Base-by-base conservation (phyloP, 1,140 invertebrate species). In the Limonius californicus region DNA sequence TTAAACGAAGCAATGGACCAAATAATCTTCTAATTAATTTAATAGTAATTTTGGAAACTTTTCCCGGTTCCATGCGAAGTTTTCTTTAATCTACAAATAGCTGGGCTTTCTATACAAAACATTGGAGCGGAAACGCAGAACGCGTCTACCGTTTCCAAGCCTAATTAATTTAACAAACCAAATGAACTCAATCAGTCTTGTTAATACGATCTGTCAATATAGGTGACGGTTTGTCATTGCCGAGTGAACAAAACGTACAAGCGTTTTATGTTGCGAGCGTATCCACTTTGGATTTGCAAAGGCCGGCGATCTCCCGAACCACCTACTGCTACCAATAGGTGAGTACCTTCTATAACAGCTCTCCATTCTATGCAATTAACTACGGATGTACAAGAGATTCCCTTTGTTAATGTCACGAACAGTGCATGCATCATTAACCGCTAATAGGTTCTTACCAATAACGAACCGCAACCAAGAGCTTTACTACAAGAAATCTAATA, bases 201-300 rank as follows among this genome's bases (percentile, higher is more conserved):
- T 50, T 50, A 18, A 50, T 50, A 50, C 45, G 7, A 16, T 9
- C 45, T 11, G 15, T 65, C 57, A 64, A 74, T 68, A 8, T 74
- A 84, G 83, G 83, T 87, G 59, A 81, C 83, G 9, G 81, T 80
- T 6, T 88, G 87, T 74, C 86, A 88, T 71, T 89, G 87, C 74
- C 83, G 86, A 50, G 84, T 87, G 57, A 85, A 88, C 76, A 85
- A 87, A 72, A 87, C 86, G 0, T 88, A 88, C 74, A 84, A 82
- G 63, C 78, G 80, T 60, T 83, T 81, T 70, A 77, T 79, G 30
- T 74, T 77, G 63, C 72, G 76, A 45, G 67, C 74, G 58, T 75
- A 67, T 58, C 76, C 73, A 65, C 72, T 78, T 62, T 67, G 65
- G 60, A 61, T 59, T 12, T 59, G 63, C 57, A 73, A 69, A 32